A percentile compares a stretch with the other conserved stretches of the same genome.
Evolutionary conservation across 1,140 invertebrate genomes (phyloP).

Genomic region (Aphis craccivora): DNA sequence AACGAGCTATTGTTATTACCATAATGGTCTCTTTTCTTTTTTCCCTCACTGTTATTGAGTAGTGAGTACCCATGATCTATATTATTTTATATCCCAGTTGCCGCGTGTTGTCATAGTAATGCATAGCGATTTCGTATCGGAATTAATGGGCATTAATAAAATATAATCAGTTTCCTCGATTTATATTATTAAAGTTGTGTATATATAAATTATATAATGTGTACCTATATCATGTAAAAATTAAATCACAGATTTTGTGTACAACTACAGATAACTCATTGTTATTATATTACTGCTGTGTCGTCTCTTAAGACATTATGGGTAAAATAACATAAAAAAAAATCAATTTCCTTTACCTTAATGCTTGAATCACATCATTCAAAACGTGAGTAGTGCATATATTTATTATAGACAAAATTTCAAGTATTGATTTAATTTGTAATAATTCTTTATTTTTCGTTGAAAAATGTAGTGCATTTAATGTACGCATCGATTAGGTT

Average conservation of each 20-base stretch:
- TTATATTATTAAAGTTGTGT: neutral
- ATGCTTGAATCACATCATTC: neutral
- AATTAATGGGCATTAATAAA: neutral
- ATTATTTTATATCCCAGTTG: neutral
- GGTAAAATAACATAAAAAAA: neutral
- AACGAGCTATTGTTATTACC: slow-evolving; percentile 1
- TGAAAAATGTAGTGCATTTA: neutral
- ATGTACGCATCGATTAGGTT: neutral
- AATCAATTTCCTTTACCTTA: neutral
- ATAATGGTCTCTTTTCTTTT: neutral
- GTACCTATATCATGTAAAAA: neutral
- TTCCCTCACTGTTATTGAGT: neutral
- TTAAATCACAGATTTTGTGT: neutral
- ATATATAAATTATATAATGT: neutral
- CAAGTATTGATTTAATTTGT: neutral
- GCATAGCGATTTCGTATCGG: neutral
- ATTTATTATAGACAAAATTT: neutral
- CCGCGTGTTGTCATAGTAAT: neutral
- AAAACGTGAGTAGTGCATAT: neutral
- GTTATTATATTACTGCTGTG: neutral
- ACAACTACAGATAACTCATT: neutral
- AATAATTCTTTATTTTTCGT: neutral
- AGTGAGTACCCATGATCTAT: neutral
- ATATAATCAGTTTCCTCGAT: neutral
- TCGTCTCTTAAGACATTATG: neutral